These are phyloP conservation scores for Smithornis capensis DNA, from an alignment of 2,113 vertebrate genomes.

Conservation along the genomic window DNA sequence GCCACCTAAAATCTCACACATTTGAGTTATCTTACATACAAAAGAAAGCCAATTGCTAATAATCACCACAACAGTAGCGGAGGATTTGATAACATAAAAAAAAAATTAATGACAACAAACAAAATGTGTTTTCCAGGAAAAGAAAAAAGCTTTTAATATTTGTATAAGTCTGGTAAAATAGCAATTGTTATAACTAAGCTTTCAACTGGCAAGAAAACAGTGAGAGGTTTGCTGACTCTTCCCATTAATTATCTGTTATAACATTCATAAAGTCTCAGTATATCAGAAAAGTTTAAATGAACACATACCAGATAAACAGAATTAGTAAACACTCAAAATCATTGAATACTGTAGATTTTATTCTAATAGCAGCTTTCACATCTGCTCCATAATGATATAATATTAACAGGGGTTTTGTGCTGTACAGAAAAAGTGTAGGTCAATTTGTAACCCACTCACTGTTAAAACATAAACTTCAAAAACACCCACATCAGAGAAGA, in stretches of 20 bases:
- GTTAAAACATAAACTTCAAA: background rate
- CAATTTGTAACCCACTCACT: background rate
- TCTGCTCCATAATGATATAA: background rate
- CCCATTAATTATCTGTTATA: background rate
- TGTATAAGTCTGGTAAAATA: background rate
- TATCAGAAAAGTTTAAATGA: background rate
- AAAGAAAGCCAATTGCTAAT: background rate
- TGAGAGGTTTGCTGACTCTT: background rate
- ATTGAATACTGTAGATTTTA: background rate
- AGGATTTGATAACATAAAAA: background rate
- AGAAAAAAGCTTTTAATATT: background rate
- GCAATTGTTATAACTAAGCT: background rate
- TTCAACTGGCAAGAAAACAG: background rate
- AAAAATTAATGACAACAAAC: background rate
- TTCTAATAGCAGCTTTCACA: background rate
- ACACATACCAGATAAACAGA: conserved; percentile 23
- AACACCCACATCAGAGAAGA: background rate
- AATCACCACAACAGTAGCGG: background rate
- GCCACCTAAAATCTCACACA: background rate
- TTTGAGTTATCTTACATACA: background rate
- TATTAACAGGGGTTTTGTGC: background rate
- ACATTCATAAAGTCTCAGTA: background rate
- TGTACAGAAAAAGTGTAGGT: background rate
- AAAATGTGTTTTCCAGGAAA: background rate
- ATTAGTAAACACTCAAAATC: background rate